Base-by-base conservation (phyloP, 2,797 vertebrate genomes). In the Cirrhinus mrigala region DNA sequence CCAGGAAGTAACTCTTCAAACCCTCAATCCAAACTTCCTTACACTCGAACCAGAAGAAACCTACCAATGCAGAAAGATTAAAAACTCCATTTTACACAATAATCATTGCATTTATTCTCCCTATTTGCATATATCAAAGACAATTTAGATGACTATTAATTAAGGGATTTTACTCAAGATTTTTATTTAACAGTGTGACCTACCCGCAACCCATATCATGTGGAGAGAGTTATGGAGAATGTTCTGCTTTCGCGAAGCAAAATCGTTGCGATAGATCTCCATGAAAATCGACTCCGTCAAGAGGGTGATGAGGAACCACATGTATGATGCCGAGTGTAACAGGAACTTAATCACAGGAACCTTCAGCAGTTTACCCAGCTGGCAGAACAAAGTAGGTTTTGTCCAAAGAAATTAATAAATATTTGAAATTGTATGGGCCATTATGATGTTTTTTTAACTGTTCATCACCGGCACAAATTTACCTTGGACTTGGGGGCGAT, bases 1-100 rank as follows among this genome's bases (percentile, higher is more conserved):
- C 97, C 86, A 96, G 89, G 81, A 97, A 95, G 90, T 97, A 97
- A 77, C 95, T 96, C 20, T 93, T 92, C 89, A 98, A 88, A 7
- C 97, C 97, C 79, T 98, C 96, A 0, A 97, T 96, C 96, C 97
- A 98, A 79, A 98, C 96, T 87, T 98, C 97, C 88, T 98, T 98
- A 87, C 97, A 97, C 91, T 98, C 97, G 1, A 96, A 97, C 97
- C 97, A 98, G 88, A 98, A 96, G 92, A 97, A 98, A 16, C 97
- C 97, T 98, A 64, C 1, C 76, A 0, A 37, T 4, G 16, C 29
- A 64, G 56, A 24, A 58, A 46, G 12, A 46, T 3, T 3, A 14
- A 18, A 22, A 22, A 8, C 1, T 40, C 3, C 3, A 18, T 46
- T 40, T 77, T 16, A 76, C 14, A 27, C 4, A 20, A 20, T n/a